Evolutionary conservation across 2,888 invertebrate genomes (phyloP).

Genomic region (Cactoblastis cactorum): DNA sequence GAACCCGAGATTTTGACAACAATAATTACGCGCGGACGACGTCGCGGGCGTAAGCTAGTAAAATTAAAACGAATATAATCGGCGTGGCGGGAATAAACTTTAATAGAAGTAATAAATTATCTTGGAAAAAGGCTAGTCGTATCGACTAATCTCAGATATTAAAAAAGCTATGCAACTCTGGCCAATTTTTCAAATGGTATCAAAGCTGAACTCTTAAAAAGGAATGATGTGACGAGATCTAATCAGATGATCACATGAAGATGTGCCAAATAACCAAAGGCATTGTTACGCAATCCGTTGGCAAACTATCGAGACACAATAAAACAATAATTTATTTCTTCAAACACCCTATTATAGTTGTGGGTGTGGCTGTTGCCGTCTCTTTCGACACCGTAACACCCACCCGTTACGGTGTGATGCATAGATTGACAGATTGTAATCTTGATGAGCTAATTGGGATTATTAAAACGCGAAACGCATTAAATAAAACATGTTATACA

Average conservation of each 20-base stretch:
- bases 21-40: no score
- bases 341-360: background rate
- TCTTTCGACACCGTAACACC: background rate
- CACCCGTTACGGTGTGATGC: background rate
- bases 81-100: no score
- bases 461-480: background rate
- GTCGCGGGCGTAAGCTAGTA: no score
- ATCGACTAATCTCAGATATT: no score
- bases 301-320: background rate
- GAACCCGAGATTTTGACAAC: no score
- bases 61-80: no score
- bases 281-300: background rate
- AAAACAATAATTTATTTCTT: slow-evolving; percentile 6
- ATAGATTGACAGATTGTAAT: background rate
- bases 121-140: background rate
- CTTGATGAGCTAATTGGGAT: background rate
- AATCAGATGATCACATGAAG: background rate
- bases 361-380: background rate
- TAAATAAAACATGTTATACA: background rate
- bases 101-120: background rate
- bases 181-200: background rate
- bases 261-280: background rate
- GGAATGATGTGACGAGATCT: background rate
- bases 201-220: background rate
- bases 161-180: background rate